A percentile compares a stretch with the other conserved stretches of the same genome.
Conservation (phyloP, 2,797 vertebrate genomes). For the Peromyscus aztecus region DNA sequence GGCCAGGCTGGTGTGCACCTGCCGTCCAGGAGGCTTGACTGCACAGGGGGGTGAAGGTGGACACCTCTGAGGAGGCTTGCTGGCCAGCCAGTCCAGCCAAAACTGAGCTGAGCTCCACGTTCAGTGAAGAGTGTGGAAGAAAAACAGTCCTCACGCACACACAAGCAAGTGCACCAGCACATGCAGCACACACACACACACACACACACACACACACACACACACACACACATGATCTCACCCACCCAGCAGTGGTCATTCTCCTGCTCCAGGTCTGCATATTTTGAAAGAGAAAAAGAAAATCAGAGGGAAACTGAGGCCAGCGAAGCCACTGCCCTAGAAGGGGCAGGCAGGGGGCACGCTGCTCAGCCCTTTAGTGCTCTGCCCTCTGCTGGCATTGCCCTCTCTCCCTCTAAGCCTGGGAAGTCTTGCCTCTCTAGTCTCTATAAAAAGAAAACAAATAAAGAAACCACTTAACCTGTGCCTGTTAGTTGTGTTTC, state of each 20-base stretch:
- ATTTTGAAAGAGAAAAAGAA: background rate
- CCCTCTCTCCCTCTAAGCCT: background rate
- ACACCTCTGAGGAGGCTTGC: too few species aligned
- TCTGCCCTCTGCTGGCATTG: background rate
- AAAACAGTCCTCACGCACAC: background rate
- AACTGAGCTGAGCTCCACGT: background rate
- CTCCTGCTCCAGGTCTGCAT: background rate
- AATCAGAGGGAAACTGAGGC: background rate
- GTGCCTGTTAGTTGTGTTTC: background rate
- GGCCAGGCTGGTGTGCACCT: background rate
- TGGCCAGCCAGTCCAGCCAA: background rate
- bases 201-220: background rate
- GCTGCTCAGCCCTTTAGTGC: rapidly evolving
- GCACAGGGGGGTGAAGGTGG: too few species aligned
- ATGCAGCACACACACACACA: background rate
- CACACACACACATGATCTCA: background rate
- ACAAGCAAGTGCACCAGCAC: background rate
- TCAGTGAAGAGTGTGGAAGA: background rate
- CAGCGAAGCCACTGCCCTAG: background rate
- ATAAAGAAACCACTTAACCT: background rate
- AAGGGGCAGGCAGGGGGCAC: background rate
- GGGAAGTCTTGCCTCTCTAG: background rate
- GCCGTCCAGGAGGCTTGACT: too few species aligned
- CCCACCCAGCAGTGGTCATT: background rate
- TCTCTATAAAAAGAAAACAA: background rate